phyloP scores from a whole-genome alignment of 92 coral and sea anemone genomes.

The Epizoanthus illoricatus region DNA sequence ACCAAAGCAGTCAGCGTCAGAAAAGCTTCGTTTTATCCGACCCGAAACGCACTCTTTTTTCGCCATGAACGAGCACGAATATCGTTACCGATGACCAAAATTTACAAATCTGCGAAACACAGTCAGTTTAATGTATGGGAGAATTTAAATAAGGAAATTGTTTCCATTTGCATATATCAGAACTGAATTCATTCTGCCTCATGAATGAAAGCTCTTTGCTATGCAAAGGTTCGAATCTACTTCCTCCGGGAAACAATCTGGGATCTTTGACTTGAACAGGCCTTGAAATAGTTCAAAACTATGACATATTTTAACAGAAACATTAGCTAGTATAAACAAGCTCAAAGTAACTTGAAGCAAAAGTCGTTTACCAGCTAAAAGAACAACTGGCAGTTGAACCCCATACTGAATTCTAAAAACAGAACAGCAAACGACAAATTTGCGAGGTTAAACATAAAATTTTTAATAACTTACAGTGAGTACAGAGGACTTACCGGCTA shows the following conservation, averaged over 20 bases:
- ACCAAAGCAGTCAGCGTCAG: slow-evolving; percentile 5
- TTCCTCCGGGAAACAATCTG: slow-evolving; percentile 31
- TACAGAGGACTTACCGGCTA: slow-evolving; percentile 58
- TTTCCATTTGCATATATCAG: slow-evolving; percentile 99
- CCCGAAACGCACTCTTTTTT: slow-evolving; percentile 24
- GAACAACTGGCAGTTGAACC: slow-evolving; percentile 58
- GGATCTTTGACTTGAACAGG: slow-evolving; percentile 18
- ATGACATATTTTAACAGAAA: neutral
- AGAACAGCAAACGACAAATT: slow-evolving; percentile 63
- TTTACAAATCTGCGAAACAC: slow-evolving; percentile 83
- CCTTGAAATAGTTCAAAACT: slow-evolving; percentile 9
- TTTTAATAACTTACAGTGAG: slow-evolving; percentile 73
- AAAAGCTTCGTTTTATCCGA: slow-evolving; percentile 11
- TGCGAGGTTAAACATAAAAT: slow-evolving; percentile 52
- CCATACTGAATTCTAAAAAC: slow-evolving; percentile 32
- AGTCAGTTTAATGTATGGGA: slow-evolving; percentile 94
- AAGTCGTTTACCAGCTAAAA: slow-evolving; percentile 51
- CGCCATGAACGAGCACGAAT: slow-evolving; percentile 17
- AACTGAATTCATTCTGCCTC: slow-evolving; percentile 62
- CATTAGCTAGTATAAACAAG: neutral
- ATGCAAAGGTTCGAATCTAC: slow-evolving; percentile 61
- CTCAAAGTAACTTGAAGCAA: neutral
- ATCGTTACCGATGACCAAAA: slow-evolving; percentile 32
- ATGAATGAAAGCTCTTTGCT: slow-evolving; percentile 76
- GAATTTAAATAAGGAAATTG: slow-evolving; percentile 99